A percentile compares a stretch with the other conserved stretches of the same genome.
Conservation (phyloP, 2,113 vertebrate genomes). For the Archilochus colubris region DNA sequence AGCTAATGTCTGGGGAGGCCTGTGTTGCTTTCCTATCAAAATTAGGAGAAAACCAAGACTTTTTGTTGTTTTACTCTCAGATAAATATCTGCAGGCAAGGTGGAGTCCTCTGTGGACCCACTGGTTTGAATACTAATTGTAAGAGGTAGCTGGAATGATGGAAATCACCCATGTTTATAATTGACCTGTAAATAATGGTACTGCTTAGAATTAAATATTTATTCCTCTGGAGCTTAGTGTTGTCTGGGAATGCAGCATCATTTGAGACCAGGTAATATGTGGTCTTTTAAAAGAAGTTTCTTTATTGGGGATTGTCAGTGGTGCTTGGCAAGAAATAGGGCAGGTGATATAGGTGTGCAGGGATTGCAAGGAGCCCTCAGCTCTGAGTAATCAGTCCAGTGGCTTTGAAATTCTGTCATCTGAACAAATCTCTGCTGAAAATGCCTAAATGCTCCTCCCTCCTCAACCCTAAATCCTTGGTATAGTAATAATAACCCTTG, state of each 20-base stretch:
- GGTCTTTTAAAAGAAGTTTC: background rate
- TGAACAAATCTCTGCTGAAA: background rate
- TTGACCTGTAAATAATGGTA: background rate
- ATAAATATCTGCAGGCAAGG: background rate
- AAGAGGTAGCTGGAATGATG: rapidly evolving
- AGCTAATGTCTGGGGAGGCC: background rate
- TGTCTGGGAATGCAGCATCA: background rate
- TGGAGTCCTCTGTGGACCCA: rapidly evolving
- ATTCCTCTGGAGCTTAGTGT: background rate
- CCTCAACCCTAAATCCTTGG: background rate
- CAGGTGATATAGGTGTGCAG: background rate
- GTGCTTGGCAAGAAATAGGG: background rate
- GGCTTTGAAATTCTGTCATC: background rate
- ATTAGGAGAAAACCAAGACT: background rate
- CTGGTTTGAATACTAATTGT: background rate
- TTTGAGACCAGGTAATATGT: background rate
- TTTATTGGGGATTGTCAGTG: background rate
- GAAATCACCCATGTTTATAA: background rate
- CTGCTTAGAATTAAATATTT: background rate
- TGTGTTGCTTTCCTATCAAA: background rate
- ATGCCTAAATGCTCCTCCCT: background rate
- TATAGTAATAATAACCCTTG: background rate
- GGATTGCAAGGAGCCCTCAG: background rate
- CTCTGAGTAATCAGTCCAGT: background rate
- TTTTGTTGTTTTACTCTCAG: background rate